These are phyloP conservation scores for Caranx melampygus DNA, from an alignment of 2,113 vertebrate genomes.

Conservation along the genomic window DNA sequence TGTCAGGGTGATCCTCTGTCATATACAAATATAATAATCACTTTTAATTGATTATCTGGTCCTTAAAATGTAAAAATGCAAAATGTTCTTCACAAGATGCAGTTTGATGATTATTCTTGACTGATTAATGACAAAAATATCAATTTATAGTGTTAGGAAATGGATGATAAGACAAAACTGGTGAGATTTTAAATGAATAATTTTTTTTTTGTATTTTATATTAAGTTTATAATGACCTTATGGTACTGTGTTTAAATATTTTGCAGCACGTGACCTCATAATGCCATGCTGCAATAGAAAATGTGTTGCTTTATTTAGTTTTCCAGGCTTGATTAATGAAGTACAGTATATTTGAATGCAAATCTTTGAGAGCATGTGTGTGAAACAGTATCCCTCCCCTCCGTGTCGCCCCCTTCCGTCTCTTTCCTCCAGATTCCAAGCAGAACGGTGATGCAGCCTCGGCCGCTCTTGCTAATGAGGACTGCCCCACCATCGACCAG, in stretches of 20 bases:
- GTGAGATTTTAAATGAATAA: neutral
- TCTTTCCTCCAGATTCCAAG: conserved; percentile 83
- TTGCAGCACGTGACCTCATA: neutral
- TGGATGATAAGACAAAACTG: too few species aligned
- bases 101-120: neutral
- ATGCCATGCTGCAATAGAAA: neutral
- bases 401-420: neutral
- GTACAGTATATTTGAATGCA: neutral
- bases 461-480: conserved; percentile 91
- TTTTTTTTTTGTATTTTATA: neutral
- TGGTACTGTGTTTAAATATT: neutral
- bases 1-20: neutral
- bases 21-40: neutral
- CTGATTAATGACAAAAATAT: neutral
- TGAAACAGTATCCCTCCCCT: neutral
- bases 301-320: neutral
- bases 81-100: neutral
- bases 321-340: neutral
- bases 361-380: neutral
- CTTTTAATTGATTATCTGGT: neutral
- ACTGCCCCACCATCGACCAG: conserved; percentile 95
- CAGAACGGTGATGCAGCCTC: conserved; percentile 92
- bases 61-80: neutral
- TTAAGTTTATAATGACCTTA: neutral
- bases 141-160: too few species aligned